Base-by-base conservation (phyloP, 1,140 invertebrate species). In the Aphelinus atriplicis region DNA sequence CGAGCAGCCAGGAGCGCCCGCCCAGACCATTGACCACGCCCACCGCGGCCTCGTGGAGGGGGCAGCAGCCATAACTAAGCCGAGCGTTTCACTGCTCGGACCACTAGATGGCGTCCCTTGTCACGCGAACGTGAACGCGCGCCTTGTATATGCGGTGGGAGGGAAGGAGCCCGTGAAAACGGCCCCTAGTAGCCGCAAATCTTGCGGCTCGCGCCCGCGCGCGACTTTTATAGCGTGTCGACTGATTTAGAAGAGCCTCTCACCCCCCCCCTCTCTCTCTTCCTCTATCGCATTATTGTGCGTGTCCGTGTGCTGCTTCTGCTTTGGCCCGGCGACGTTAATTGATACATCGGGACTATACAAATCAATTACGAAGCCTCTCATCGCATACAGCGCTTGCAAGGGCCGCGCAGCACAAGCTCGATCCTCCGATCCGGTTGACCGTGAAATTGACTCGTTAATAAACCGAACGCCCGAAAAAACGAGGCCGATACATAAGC, bases 31-130 rank as follows among this genome's bases (percentile, higher is more conserved):
- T 46, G 71, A 4, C 42, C 56, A 47, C 48, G 69, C 60, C 50
- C 80, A 70, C 80, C 80, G 26, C 26, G 26, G 26, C 26, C 26
- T 26, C 0, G 26, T 26, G 26, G 26, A 26, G 26, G 80, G 81
- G 82, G 76, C 76, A 84, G 84, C 86, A 85, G 86, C 86, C 86
- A 88, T 87, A 87, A 88, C 84, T 87, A 87, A 85, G 77, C 69
- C 43, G 3, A 3, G 1, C 5, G 64, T 53, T 6, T 53, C 9
- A 53, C 51, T 4, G 51, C 4, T 53, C 4, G 51, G 3, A 76
- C 81, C 81, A 82, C 80, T 83, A 87, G 86, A 87, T 88, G 86
- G 84, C 85, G 84, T 78, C 5, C 2, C 43, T 6, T 5, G n/a
- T 10, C 9, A 1, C 62, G 71, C 10, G 1, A 47, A 63, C 45